Conservation (phyloP, 2,113 vertebrate species). For the Eretmochelys imbricata region DNA sequence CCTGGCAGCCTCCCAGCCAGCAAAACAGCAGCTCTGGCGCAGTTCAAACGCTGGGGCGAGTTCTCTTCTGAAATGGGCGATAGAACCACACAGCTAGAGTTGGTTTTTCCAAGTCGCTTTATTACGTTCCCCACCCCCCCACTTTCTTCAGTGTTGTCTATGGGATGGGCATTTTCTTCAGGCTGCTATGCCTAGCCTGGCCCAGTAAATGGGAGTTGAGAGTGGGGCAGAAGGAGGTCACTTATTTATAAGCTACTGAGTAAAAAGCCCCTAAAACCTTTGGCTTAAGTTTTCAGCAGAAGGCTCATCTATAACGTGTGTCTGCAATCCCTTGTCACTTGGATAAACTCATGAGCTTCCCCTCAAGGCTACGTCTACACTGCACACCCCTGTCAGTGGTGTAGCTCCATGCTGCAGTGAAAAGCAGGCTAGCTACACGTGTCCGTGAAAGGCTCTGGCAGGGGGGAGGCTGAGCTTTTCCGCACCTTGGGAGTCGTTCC, state of each 20-base stretch:
- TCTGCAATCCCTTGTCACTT: not conserved
- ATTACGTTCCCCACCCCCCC: not conserved
- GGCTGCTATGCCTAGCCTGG: not conserved
- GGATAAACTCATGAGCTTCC: not conserved
- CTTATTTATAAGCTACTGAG: not conserved
- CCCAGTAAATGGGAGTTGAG: not conserved
- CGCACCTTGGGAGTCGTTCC: too few relatives aligned
- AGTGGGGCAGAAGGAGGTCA: not conserved
- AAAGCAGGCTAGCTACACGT: too few relatives aligned
- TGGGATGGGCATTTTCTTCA: not conserved
- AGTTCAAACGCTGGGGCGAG: not conserved
- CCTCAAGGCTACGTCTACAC: not conserved
- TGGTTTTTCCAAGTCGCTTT: not conserved
- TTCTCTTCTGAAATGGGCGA: not conserved
- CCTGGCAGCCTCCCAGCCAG: not conserved
- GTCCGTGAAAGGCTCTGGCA: too few relatives aligned
- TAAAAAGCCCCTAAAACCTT: not conserved
- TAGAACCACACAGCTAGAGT: rapidly evolving
- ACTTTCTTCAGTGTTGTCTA: not conserved
- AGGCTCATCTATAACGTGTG: not conserved
- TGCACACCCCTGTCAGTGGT: not conserved
- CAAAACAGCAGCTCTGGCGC: not conserved
- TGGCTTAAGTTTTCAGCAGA: not conserved
- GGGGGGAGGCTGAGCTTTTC: too few relatives aligned
- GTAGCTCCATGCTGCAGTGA: not conserved